Base-by-base conservation (phyloP, 2,113 vertebrate species). In the Pygathrix nemaeus region DNA sequence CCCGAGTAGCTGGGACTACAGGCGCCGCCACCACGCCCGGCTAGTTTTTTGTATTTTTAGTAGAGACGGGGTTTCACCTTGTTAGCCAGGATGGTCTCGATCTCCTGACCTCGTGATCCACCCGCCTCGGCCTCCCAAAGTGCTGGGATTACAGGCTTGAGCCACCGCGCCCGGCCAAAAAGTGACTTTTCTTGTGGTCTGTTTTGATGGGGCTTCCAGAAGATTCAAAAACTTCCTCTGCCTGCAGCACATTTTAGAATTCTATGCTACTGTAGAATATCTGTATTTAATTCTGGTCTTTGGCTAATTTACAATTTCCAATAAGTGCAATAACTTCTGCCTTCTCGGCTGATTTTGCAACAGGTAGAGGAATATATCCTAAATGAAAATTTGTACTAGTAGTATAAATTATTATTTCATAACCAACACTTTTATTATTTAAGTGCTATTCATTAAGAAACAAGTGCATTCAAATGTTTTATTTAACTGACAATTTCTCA, bases 261-360 rank as follows among this genome's bases (percentile, higher is more conserved):
- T 25, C 13, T 25, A 11, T 0, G 3, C 23, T 43, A 43, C 23
- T 13, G 21, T 3, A 43, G 13, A 43, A 43, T 0, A 20, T 70
- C 21, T 75, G 3, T 0, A 13, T 75, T 75, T 75, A 25, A 43
- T 43, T 2, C 52, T 55, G 52, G 52, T 55, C 0, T 55, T 55
- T 55, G 52, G 52, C 12, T 43, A 3, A 75, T 27, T 75, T 17
- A 55, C 17, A 55, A 55, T 6, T 6, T 55, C 52, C 6, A 55
- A 6, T 55, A 13, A 14, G 12, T 27, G 12, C 40, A 43, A 7
- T 25, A 7, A 13, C 40, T 75, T 75, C 72, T 43, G 12, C 72
- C 11, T 43, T 14, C 11, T 43, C 23, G 3, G 23, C 2, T 43
- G 72, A 25, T 43, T 43, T 75, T 75, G 3, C 23, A 75, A 8